Evolutionary conservation across 2,888 invertebrate species (phyloP), one percentile per base, ranked within the genome.

Genomic region (Oegoconia quadripuncta): DNA sequence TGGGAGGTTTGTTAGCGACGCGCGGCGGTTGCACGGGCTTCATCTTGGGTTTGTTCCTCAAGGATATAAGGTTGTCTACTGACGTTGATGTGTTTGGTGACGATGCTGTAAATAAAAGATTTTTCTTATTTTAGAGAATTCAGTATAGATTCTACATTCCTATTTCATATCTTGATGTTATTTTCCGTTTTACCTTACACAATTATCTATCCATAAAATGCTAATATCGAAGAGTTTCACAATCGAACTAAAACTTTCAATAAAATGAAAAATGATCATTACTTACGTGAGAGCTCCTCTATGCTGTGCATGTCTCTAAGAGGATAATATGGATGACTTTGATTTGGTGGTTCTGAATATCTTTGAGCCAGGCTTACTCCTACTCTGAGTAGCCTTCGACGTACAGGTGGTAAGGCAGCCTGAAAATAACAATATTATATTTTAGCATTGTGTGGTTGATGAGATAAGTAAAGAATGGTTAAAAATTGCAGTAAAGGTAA

Each of bases 1-100:
- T 64, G 36, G 83, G 76, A 42, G 81, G 81, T 64, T 84, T 87
- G 52, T 65, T 70, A 35, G 64, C 58, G 52, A 93, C 89, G 50
- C 90, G 88, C 0, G 93, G 94, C 1, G 93, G 92, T 61, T 93
- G 90, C 9, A 94, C 92, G 1, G 93, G 92, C 57, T 93, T 93
- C 44, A 91, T 90, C 48, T 91, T 90, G 1, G 91, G 91, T 51
- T 84, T 90, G 70, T 55, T 88, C 44, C 90, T 87, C 14, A 88
- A 67, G 1, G 83, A 75, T 37, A 88, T 80, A 39, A 93, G 74
- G 71, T 93, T 93, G 64, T 93, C 93, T 5, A 92, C 92, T 5
- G 92, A 93, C 1, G 91, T 91, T 6, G 93, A 93, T 0, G 88
- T 88, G 42, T 86, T 88, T 11, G 88, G 88, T 8, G 88, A 88